Evolutionary conservation across 1,140 invertebrate genomes (phyloP).

Genomic region (Cydia strobilella): DNA sequence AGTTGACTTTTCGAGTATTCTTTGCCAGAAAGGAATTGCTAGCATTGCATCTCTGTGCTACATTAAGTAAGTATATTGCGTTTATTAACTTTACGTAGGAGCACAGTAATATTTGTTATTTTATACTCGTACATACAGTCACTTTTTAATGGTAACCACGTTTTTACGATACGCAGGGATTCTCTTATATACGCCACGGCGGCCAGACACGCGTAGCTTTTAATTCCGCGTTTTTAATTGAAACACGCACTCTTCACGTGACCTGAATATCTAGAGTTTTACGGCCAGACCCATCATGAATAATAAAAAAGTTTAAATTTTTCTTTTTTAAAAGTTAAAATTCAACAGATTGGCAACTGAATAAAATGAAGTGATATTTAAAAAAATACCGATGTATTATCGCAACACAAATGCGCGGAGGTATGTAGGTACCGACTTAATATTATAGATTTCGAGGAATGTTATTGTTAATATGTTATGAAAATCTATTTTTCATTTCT

Average conservation of each 20-base stretch:
- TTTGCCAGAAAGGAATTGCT: no score
- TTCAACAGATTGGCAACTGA: background rate
- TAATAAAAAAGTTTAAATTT: constrained; percentile 9
- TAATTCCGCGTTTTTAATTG: constrained; percentile 26
- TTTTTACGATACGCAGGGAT: background rate
- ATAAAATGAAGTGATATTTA: background rate
- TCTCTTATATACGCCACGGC: background rate
- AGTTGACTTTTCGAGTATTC: no score
- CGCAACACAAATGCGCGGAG: no score
- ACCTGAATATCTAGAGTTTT: constrained; percentile 28
- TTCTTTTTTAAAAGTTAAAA: background rate
- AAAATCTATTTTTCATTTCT: no score
- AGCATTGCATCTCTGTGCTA: no score
- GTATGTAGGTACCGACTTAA: no score
- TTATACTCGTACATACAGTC: background rate
- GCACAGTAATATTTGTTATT: no score
- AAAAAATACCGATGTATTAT: background rate
- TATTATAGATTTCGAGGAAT: no score
- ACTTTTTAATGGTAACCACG: background rate
- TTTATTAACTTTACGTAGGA: no score
- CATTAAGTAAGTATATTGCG: no score
- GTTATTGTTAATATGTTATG: no score
- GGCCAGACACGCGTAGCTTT: background rate
- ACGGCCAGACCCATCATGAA: constrained; percentile 18
- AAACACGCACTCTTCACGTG: constrained; percentile 25